Conservation (phyloP, 2,888 invertebrate genomes). For the Globia sparganii region DNA sequence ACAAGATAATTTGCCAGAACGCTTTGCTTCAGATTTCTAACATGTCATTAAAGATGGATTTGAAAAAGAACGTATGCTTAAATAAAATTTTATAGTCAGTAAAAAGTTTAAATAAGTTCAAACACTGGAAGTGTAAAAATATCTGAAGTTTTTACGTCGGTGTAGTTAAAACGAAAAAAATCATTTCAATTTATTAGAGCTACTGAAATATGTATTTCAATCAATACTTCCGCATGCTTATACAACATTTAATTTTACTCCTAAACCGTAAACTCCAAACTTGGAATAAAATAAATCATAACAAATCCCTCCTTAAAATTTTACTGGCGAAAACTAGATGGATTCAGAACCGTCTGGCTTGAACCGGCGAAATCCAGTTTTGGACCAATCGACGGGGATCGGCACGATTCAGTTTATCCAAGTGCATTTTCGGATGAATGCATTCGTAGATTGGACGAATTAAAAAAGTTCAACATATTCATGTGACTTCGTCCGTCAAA, state of each 20-base stretch:
- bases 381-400: slow-evolving; percentile 65
- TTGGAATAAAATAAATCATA: slow-evolving; percentile 63
- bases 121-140: slow-evolving; percentile 21
- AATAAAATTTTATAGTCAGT: slow-evolving; percentile 13
- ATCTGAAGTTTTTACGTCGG: not conserved
- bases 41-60: slow-evolving; percentile 12
- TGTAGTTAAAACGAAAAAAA: not conserved
- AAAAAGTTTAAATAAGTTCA: slow-evolving; percentile 27
- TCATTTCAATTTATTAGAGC: not conserved
- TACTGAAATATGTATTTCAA: slow-evolving; percentile 40
- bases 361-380: slow-evolving; percentile 67
- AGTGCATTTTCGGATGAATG: slow-evolving; percentile 67
- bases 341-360: slow-evolving; percentile 57
- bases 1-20: not conserved
- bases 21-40: slow-evolving; percentile 11
- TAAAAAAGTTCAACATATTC: slow-evolving; percentile 67
- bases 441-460: slow-evolving; percentile 68
- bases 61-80: not conserved
- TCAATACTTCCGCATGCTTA: slow-evolving; percentile 16
- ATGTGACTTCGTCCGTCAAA: slow-evolving; percentile 57
- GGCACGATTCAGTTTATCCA: slow-evolving; percentile 65
- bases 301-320: slow-evolving; percentile 61
- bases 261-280: slow-evolving; percentile 44
- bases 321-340: slow-evolving; percentile 64
- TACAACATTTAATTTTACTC: slow-evolving; percentile 42